phyloP scores from a whole-genome alignment of 2,888 invertebrate genomes.

The Exephanes ischioxanthus region DNA sequence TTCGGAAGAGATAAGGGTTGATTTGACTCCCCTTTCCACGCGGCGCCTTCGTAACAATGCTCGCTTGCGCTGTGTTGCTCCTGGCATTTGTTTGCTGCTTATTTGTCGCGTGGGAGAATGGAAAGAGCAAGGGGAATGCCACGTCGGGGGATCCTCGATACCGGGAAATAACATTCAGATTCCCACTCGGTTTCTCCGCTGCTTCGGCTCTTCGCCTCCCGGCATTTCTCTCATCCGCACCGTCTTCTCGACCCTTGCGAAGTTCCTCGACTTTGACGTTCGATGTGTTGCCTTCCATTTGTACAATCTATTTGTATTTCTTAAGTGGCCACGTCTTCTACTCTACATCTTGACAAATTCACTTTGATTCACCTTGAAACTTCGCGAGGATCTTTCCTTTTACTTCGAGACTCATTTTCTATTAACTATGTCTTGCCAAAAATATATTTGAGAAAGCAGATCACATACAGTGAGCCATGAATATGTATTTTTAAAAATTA shows the following conservation, averaged over 20 bases:
- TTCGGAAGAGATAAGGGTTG: slow-evolving; percentile 41
- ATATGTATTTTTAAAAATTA: background rate
- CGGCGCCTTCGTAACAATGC: slow-evolving; percentile 1
- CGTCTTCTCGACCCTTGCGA: slow-evolving; percentile 54
- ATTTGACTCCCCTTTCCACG: slow-evolving; percentile 19
- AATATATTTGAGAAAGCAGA: background rate
- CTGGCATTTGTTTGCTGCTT: slow-evolving; percentile 76
- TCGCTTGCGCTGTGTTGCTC: slow-evolving; percentile 27
- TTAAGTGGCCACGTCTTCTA: slow-evolving; percentile 47
- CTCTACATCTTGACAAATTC: slow-evolving; percentile 26
- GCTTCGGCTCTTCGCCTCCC: slow-evolving; percentile 58
- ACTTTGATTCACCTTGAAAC: slow-evolving; percentile 32
- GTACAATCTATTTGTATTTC: slow-evolving; percentile 65
- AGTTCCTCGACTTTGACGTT: slow-evolving; percentile 68
- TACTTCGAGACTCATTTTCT: background rate
- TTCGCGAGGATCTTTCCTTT: background rate
- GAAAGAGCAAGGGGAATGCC: slow-evolving; percentile 74
- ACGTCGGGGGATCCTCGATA: slow-evolving; percentile 72
- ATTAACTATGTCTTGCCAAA: background rate
- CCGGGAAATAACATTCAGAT: slow-evolving; percentile 74
- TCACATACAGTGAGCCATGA: background rate
- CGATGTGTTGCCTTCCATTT: slow-evolving; percentile 70
- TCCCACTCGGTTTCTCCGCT: slow-evolving; percentile 47
- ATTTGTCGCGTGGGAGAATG: slow-evolving; percentile 78
- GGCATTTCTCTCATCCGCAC: slow-evolving; percentile 60